Evolutionary conservation across 2,113 vertebrate genomes (phyloP).

Genomic region (Corythoichthys intestinalis): DNA sequence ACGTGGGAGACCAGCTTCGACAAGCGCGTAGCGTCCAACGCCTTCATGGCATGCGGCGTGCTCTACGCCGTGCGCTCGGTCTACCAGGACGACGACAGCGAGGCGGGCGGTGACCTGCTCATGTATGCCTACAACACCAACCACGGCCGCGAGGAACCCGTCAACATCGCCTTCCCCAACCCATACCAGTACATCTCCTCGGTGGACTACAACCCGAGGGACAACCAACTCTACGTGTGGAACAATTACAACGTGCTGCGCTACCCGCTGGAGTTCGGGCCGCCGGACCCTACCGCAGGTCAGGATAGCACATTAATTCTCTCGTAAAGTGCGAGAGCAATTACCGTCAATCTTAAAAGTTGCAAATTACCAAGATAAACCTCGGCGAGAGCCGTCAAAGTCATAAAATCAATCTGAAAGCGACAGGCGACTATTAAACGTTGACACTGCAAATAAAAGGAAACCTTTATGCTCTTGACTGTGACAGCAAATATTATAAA

Average conservation of each 20-base stretch:
- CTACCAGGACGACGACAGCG: constrained; percentile 91
- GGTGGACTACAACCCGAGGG: constrained; percentile 91
- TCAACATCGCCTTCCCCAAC: constrained; percentile 87
- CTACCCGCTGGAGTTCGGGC: constrained; percentile 86
- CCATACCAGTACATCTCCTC: constrained; percentile 94
- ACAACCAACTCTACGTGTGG: constrained; percentile 96
- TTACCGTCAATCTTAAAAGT: background rate
- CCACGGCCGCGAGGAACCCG: constrained; percentile 77
- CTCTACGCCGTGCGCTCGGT: constrained; percentile 90
- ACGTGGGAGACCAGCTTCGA: constrained; percentile 94
- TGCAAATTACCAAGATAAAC: constrained; percentile 2
- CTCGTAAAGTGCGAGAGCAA: background rate
- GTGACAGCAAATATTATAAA: constrained; percentile 3
- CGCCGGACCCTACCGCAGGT: constrained; percentile 83
- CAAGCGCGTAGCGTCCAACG: constrained; percentile 90
- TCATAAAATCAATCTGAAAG: constrained; percentile 2
- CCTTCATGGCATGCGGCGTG: constrained; percentile 94
- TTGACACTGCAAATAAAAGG: constrained; percentile 9
- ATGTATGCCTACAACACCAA: constrained; percentile 93
- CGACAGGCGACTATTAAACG: background rate
- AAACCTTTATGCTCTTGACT: background rate
- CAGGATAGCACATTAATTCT: background rate
- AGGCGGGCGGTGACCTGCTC: constrained; percentile 83
- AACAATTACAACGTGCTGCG: constrained; percentile 93
- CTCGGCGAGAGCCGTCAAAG: background rate